A percentile compares a stretch with the other conserved stretches of the same genome.
These are phyloP conservation scores for Gopherus evgoodei DNA, from an alignment of 2,113 vertebrate species.

Conservation along the genomic window DNA sequence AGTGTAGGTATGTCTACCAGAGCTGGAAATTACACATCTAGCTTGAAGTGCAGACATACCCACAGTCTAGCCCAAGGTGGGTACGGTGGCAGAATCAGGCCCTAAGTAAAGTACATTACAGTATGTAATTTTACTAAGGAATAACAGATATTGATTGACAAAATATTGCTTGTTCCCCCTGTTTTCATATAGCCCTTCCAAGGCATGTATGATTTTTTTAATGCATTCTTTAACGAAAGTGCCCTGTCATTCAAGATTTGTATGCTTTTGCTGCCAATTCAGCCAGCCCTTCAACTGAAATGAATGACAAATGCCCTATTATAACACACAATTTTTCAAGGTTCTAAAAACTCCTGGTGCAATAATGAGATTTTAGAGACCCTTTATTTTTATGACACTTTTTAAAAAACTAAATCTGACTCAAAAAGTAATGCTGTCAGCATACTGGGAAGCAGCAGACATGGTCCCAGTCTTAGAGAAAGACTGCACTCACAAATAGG, in stretches of 20 bases:
- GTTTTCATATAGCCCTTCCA: background rate
- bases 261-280: constrained; percentile 4
- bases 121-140: background rate
- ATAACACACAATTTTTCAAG: background rate
- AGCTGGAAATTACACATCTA: background rate
- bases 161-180: background rate
- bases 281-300: constrained; percentile 8
- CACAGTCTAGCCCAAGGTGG: background rate
- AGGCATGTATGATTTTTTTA: background rate
- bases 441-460: background rate
- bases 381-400: constrained; percentile 30
- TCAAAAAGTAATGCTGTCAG: background rate
- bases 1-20: background rate
- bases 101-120: fast-evolving
- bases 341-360: background rate
- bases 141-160: background rate
- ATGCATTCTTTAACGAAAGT: background rate
- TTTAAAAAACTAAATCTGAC: constrained; percentile 28
- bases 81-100: background rate
- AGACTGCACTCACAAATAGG: background rate
- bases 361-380: background rate
- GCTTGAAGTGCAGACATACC: background rate
- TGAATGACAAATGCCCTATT: background rate
- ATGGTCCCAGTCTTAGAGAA: background rate
- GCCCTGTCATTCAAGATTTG: background rate